A percentile compares a stretch with the other conserved stretches of the same genome.
phyloP scores from a whole-genome alignment of 2,797 vertebrate species.

The Muraenolepis orangiensis region DNA sequence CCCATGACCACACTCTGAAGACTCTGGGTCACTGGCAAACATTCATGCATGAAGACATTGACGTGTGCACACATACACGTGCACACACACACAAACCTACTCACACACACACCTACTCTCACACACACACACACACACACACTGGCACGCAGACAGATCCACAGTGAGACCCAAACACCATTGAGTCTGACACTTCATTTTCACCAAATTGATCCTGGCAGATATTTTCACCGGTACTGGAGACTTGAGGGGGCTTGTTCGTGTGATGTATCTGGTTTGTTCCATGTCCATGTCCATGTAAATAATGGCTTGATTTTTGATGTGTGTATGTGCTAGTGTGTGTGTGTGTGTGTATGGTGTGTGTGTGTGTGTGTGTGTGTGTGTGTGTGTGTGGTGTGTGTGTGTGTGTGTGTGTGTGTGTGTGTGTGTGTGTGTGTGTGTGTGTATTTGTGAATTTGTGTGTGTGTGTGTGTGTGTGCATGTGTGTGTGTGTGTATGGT shows the following conservation, averaged over 20 bases:
- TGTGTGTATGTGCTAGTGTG: not conserved
- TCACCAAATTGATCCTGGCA: conserved; percentile 36
- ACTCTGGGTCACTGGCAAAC: conserved; percentile 57
- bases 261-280: not conserved
- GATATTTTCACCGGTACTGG: conserved; percentile 40
- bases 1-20: conserved; percentile 54
- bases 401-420: too few relatives aligned
- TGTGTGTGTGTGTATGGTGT: conserved; percentile 10
- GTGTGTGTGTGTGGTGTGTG: too few relatives aligned
- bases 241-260: not conserved
- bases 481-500: conserved; percentile 15
- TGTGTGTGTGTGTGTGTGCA: conserved; percentile 4
- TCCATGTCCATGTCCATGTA: not conserved
- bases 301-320: not conserved
- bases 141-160: not conserved
- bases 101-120: conserved; percentile 8
- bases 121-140: conserved; percentile 34
- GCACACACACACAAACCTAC: conserved; percentile 10
- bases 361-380: too few relatives aligned
- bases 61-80: not conserved
- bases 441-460: too few relatives aligned
- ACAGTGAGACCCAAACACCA: not conserved
- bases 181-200: conserved; percentile 31
- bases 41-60: conserved; percentile 50
- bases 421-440: too few relatives aligned